Base-by-base conservation (phyloP, 2,113 vertebrate genomes). In the Butorides virescens region DNA sequence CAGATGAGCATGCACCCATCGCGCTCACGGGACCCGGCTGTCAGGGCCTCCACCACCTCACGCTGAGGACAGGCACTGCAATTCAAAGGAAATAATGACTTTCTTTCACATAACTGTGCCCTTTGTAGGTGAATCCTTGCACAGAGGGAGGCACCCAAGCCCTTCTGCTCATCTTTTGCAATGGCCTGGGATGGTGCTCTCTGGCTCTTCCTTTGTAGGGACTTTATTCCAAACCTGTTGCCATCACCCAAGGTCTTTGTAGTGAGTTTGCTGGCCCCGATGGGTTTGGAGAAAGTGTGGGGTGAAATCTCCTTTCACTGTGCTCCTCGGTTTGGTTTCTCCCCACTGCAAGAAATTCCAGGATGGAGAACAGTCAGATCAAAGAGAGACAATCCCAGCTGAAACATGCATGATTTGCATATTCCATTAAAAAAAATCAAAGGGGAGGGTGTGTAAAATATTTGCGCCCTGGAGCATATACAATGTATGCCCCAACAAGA, bases 391-490 rank as follows among this genome's bases (percentile, higher is more conserved):
- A 90, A 96, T 95, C 93, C 93, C 93, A 95, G 93, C 92, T 92
- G 96, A 96, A 97, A 95, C 93, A 95, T 67, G 92, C 63, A 92
- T 0, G 0, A 93, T 97, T 97, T 96, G 86, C 88, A 94, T 97
- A 95, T 94, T 94, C 94, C 92, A 96, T 97, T 95, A 71, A 92
- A 96, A 95, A 92, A 94, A 86, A 96, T 91, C 86, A 95, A 97
- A 96, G 72, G 25, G 44, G 87, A 97, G 91, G 93, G 95, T 89
- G 93, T 95, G 95, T 95, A 97, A 97, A 97, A 94, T 97, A 97
- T 97, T 95, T 96, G 93, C 1, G 3, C 96, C 97, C 96, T 83
- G 82, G 73, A 97, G 97, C 95, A 91, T 56, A 86, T 70, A 67
- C 88, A 92, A 3, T 96, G 94, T 97, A 85, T 95, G 96, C 86